phyloP scores from a whole-genome alignment of 2,113 vertebrate genomes.

The Uropsilus gracilis region DNA sequence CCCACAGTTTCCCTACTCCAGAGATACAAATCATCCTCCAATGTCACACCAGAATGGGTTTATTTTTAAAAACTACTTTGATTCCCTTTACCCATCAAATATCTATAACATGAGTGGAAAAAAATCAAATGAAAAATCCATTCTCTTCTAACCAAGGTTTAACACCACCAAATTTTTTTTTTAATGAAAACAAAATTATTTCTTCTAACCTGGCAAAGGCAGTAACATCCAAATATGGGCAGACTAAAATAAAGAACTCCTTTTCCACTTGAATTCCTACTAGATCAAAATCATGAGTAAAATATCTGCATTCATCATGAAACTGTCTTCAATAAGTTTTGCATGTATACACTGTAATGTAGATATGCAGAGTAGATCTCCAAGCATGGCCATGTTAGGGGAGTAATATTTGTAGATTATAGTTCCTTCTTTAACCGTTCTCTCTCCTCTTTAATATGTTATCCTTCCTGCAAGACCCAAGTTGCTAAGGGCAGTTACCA shows the following conservation, averaged over 20 bases:
- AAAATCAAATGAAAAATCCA: neutral
- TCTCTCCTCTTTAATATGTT: neutral
- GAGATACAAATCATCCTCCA: neutral
- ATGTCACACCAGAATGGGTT: neutral
- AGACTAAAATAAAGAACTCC: neutral
- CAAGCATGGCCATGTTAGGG: neutral
- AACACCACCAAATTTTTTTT: neutral
- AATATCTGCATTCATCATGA: neutral
- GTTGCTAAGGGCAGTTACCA: neutral
- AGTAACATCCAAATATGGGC: neutral
- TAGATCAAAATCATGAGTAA: neutral
- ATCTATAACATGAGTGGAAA: neutral
- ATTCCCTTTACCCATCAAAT: conserved; percentile 1
- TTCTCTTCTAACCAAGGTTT: neutral
- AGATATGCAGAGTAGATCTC: neutral
- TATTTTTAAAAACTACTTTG: neutral
- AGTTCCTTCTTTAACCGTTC: neutral
- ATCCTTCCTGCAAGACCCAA: neutral
- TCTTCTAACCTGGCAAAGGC: neutral
- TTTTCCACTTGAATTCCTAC: neutral
- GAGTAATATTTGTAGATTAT: neutral
- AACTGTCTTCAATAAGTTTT: neutral
- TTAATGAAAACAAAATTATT: neutral
- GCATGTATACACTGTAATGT: neutral
- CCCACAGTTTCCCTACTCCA: neutral